A percentile compares a stretch with the other conserved stretches of the same genome.
phyloP scores from a whole-genome alignment of 1,140 invertebrate genomes.

The Amphibalanus amphitrite region DNA sequence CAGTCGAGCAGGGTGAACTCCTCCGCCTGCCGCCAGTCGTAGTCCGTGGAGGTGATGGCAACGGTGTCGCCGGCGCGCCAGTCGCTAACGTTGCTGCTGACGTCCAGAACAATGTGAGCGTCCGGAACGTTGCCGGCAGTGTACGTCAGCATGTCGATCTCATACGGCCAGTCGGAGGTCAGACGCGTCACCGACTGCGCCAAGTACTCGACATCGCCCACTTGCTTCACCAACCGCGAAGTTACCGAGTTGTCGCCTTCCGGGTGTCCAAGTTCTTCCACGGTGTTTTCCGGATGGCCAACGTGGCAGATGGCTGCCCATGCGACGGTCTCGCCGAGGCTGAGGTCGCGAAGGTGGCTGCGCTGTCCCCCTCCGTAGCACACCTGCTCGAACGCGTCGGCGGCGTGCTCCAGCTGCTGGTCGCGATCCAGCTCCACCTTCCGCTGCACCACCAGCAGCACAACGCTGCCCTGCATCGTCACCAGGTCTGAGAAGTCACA shows the following conservation, averaged over 20 bases:
- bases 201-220: not conserved
- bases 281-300: not conserved
- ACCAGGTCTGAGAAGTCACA: not conserved
- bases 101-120: not conserved
- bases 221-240: not conserved
- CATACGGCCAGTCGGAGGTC: not conserved
- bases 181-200: too few species aligned
- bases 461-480: not conserved
- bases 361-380: not conserved
- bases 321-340: not conserved
- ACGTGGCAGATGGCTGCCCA: not conserved
- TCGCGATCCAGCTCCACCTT: not conserved
- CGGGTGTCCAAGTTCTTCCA: not conserved
- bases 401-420: not conserved
- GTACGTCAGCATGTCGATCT: not conserved
- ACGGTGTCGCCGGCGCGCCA: not conserved
- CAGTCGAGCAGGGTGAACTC: not conserved
- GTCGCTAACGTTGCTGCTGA: not conserved
- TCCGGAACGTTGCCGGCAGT: not conserved
- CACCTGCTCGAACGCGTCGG: not conserved
- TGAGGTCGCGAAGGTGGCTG: not conserved
- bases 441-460: not conserved
- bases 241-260: not conserved
- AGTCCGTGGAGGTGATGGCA: not conserved
- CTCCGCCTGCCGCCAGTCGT: not conserved